A percentile compares a stretch with the other conserved stretches of the same genome.
Conservation (phyloP, 1,140 invertebrate species). For the Aphidius gifuensis region DNA sequence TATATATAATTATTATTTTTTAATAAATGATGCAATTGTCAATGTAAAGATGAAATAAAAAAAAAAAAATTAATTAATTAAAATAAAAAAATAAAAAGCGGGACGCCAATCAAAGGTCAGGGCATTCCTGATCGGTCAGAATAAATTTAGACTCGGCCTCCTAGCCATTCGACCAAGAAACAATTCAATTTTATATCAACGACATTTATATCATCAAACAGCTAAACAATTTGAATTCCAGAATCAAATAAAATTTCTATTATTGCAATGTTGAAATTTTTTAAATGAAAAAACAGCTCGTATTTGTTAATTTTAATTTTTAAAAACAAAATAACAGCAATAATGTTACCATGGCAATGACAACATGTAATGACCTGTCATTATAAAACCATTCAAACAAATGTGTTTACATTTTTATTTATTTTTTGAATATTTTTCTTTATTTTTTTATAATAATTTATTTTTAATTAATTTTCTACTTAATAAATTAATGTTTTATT, state of each 20-base stretch:
- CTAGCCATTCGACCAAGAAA: conserved; percentile 24
- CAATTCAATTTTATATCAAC: not conserved
- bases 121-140: conserved; percentile 47
- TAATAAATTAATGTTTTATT: not conserved
- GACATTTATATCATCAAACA: not conserved
- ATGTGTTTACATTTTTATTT: too few species aligned
- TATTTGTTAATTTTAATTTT: too few species aligned
- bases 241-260: too few species aligned
- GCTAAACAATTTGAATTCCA: too few species aligned
- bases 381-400: too few species aligned
- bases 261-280: too few species aligned
- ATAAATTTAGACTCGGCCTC: conserved; percentile 46
- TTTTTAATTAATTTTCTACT: not conserved
- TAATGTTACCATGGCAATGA: too few species aligned
- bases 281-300: too few species aligned
- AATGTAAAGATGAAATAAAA: not conserved
- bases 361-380: too few species aligned
- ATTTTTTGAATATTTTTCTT: too few species aligned
- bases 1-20: not conserved
- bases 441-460: not conserved
- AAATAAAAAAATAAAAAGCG: conserved; percentile 17
- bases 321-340: too few species aligned
- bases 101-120: conserved; percentile 32
- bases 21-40: not conserved
- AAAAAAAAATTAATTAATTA: not conserved